Evolutionary conservation across 2,888 invertebrate genomes (phyloP), one percentile per base, ranked within the genome.

Genomic region (Invenusta paracnida): DNA sequence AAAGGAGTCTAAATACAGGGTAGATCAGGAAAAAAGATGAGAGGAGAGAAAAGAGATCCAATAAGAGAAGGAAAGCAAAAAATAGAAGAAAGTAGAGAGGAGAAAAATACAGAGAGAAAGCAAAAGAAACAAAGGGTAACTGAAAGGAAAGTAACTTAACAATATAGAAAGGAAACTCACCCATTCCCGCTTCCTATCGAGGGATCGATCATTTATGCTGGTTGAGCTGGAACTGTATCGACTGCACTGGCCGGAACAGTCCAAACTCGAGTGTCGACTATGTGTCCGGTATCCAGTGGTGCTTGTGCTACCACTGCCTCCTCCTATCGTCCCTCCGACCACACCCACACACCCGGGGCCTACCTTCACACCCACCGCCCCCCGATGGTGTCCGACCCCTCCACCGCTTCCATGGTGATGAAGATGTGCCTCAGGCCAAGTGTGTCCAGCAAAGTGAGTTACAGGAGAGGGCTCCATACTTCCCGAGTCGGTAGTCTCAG

Each of bases 221-320:
- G 73, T 73, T 5, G 73, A 73, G 23, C 73, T 73, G 27, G 73
- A 73, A 73, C 73, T 73, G 25, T 73, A 73, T 73, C 73, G 5
- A 23, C 73, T 73, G 27, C 73, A 73, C 27, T 73, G 73, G 2
- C 73, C 73, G 25, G 73, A 73, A 73, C 73, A 73, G 73, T 73
- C 73, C 73, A 73, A 25, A 25, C 73, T 73, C 23, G 73, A 73
- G 27, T 73, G 73, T 25, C 73, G 73, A 25, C 73, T 73, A 73
- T 73, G 73, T 73, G 73, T 73, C 73, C 73, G 17, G 25, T 73
- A 73, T 5, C 73, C 73, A 73, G 73, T 73, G 27, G 73, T 73
- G 23, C 73, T 73, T 5, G 73, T 73, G 27, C 73, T 73, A 2
- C 11, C 73, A 13, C 11, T 73, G 73, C 73, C 73, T 25, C 23